Base-by-base conservation (phyloP, 2,113 vertebrate genomes). In the Colinus virginianus region DNA sequence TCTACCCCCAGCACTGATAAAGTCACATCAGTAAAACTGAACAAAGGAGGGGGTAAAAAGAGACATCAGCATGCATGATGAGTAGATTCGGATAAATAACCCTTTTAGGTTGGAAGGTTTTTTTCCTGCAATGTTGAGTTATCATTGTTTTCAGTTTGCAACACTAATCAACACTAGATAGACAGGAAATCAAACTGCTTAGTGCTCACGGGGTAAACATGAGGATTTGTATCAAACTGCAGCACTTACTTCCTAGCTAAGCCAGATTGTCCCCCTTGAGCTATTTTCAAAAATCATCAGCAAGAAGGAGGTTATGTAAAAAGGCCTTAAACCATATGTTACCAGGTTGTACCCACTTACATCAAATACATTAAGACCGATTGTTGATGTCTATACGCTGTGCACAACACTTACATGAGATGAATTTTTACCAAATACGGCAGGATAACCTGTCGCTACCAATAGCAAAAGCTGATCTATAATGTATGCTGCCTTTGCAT, bases 121-220 rank as follows among this genome's bases (percentile, higher is more conserved):
- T 51, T 86, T 78, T 64, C 45, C 66, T 83, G 72, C 78, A 71
- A 86, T 82, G 88, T 92, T 7, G 26, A 59, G 62, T 96, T 94
- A 94, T 95, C 77, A 49, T 68, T 93, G 81, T 81, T 45, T 87
- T 93, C 88, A 46, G 64, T 82, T 94, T 91, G 51, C 83, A 90
- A 96, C 71, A 93, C 92, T 92, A 93, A 97, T 95, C 96, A 96
- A 61, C 72, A 56, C 91, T 81, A 75, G 81, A 90, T 68, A 97
- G 95, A 94, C 76, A 96, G 90, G 78, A 95, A 96, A 97, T 97
- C 96, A 96, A 97, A 96, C 76, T 85, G 66, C 87, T 95, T 18
- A 96, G 49, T 91, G 96, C 97, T 97, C 66, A 87, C 14, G 84
- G 97, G 95, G 84, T 97, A 98, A 98, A 97, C 96, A 97, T 48